Percentiles rank a stretch among this genome's conserved stretches.
These are phyloP conservation scores for Rutpela maculata DNA, from an alignment of 2,888 invertebrate genomes.

Conservation along the genomic window DNA sequence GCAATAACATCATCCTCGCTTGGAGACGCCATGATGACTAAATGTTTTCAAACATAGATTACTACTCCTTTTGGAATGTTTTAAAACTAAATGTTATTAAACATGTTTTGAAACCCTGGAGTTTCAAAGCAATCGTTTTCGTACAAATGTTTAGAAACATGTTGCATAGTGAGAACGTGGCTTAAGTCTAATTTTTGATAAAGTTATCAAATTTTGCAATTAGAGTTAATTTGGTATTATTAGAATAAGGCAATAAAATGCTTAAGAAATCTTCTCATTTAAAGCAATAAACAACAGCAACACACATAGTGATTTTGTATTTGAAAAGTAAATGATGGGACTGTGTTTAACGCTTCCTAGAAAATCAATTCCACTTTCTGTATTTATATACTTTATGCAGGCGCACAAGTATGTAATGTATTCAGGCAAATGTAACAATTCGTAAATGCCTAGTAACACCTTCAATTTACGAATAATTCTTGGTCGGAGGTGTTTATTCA, in stretches of 20 bases:
- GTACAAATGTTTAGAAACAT: too few species aligned
- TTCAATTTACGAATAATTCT: conserved; percentile 31
- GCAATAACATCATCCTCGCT: too few species aligned
- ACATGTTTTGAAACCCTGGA: too few species aligned
- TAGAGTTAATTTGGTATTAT: not conserved
- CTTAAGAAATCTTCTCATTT: not conserved
- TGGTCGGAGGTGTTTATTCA: conserved; percentile 24
- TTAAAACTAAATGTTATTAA: too few species aligned
- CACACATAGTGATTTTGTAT: conserved; percentile 29
- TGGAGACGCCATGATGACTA: too few species aligned
- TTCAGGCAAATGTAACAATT: conserved; percentile 35
- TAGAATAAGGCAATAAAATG: conserved; percentile 13
- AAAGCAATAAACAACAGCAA: conserved; percentile 31
- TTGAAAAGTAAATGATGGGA: conserved; percentile 40
- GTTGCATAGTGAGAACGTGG: too few species aligned
- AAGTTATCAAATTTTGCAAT: not conserved
- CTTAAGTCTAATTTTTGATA: too few species aligned
- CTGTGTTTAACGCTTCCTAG: conserved; percentile 23
- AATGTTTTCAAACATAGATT: too few species aligned
- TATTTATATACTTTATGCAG: conserved; percentile 11
- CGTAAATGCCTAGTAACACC: conserved; percentile 19
- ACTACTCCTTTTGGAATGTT: too few species aligned
- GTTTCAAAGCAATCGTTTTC: too few species aligned
- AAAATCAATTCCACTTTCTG: conserved; percentile 34
- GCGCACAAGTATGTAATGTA: conserved; percentile 16